These are phyloP conservation scores for Symphodus melops DNA, from an alignment of 2,113 vertebrate genomes.

Conservation along the genomic window DNA sequence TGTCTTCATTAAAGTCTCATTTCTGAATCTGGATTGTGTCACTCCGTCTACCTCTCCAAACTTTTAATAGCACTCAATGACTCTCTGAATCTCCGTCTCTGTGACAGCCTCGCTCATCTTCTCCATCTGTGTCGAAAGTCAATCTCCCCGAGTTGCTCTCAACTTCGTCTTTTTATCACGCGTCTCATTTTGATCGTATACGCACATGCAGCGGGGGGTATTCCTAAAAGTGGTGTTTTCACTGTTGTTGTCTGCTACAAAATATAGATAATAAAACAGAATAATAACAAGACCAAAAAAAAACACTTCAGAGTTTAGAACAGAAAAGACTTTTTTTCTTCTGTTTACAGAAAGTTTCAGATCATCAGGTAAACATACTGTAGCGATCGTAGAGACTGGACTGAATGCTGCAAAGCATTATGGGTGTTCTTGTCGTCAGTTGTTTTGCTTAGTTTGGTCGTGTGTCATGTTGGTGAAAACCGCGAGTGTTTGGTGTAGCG, in stretches of 20 bases:
- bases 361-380: too few species aligned
- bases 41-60: slow-evolving; percentile 57
- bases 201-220: not conserved
- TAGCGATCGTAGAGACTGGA: too few species aligned
- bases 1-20: slow-evolving; percentile 69
- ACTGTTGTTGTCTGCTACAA: not conserved
- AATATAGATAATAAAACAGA: too few species aligned
- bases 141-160: slow-evolving; percentile 14
- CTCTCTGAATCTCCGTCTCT: slow-evolving; percentile 29
- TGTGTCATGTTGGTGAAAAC: too few species aligned
- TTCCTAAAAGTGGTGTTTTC: not conserved
- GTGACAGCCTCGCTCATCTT: slow-evolving; percentile 25
- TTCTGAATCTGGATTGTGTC: slow-evolving; percentile 46
- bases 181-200: not conserved
- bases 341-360: too few species aligned
- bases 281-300: too few species aligned
- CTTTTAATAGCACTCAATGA: slow-evolving; percentile 52
- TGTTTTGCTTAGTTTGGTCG: too few species aligned
- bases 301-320: too few species aligned
- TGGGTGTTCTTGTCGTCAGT: too few species aligned
- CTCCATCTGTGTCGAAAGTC: slow-evolving; percentile 17
- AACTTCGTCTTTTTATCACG: slow-evolving; percentile 19
- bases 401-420: too few species aligned
- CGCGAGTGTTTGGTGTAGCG: too few species aligned
- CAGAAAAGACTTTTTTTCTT: too few species aligned